A percentile compares a stretch with the other conserved stretches of the same genome.
phyloP scores from a whole-genome alignment of 2,113 vertebrate species.

The Chaetorhynchus papuensis region DNA sequence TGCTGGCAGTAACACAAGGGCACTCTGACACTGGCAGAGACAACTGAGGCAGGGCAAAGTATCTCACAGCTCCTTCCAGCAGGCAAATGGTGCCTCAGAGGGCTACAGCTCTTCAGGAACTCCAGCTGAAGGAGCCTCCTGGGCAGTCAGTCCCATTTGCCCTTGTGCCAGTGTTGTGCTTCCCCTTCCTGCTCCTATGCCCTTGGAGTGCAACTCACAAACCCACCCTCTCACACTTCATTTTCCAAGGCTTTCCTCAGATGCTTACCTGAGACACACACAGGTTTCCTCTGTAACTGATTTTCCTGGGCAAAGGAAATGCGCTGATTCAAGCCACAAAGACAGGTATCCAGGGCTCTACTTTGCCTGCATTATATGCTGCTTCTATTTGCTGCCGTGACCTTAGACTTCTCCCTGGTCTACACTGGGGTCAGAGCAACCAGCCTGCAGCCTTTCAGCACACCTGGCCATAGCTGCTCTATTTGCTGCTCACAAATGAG shows the following conservation, averaged over 20 bases:
- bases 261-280: background rate
- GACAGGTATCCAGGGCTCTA: background rate
- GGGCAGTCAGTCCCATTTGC: background rate
- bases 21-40: background rate
- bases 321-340: background rate
- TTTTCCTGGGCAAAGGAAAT: background rate
- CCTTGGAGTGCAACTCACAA: background rate
- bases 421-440: background rate
- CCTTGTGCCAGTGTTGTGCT: background rate
- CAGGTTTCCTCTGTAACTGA: background rate
- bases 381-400: background rate
- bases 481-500: background rate
- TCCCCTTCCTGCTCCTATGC: background rate
- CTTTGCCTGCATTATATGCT: background rate
- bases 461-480: background rate
- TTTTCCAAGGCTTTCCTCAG: background rate
- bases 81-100: background rate
- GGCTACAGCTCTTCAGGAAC: background rate
- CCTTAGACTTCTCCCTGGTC: background rate
- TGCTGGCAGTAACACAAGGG: background rate
- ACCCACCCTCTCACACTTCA: background rate
- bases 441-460: background rate
- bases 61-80: background rate
- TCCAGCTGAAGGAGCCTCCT: background rate
- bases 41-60: background rate